phyloP scores from a whole-genome alignment of 2,113 vertebrate genomes.

The Passer domesticus region DNA sequence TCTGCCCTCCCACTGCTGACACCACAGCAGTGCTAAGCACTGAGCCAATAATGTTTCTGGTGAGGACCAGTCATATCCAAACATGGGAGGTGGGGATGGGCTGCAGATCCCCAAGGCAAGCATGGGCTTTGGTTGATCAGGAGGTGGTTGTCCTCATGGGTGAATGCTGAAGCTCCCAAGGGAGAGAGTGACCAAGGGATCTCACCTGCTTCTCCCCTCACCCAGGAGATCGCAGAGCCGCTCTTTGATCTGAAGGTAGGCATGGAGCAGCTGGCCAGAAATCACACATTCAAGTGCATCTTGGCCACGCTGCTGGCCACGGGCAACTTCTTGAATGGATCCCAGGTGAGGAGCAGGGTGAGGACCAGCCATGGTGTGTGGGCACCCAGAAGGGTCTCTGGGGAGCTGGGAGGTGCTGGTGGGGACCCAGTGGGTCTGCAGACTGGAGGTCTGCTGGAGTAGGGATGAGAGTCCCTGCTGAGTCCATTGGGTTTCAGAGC shows the following conservation, averaged over 20 bases:
- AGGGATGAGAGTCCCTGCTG: not conserved
- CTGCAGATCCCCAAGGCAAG: not conserved
- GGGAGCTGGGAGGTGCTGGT: not conserved
- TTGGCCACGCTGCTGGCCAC: conserved; percentile 90
- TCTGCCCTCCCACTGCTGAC: rapidly evolving
- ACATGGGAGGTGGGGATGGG: not conserved
- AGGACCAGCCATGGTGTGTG: not conserved
- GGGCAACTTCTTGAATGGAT: conserved; percentile 94
- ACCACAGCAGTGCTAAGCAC: not conserved
- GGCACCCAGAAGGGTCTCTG: not conserved
- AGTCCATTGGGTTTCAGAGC: conserved; percentile 76
- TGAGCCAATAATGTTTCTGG: not conserved
- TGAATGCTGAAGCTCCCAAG: not conserved
- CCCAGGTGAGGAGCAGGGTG: conserved; percentile 77
- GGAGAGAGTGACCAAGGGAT: not conserved
- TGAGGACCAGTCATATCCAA: not conserved
- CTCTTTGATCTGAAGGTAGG: conserved; percentile 93
- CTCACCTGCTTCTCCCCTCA: not conserved
- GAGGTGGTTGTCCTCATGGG: not conserved
- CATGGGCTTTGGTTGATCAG: not conserved
- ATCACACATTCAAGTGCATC: conserved; percentile 90
- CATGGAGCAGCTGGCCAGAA: conserved; percentile 92
- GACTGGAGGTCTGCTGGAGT: not conserved
- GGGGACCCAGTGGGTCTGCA: not conserved
- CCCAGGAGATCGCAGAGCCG: conserved; percentile 92